Conservation (phyloP, 2,113 vertebrate species). For the Microcebus lehilahytsara region DNA sequence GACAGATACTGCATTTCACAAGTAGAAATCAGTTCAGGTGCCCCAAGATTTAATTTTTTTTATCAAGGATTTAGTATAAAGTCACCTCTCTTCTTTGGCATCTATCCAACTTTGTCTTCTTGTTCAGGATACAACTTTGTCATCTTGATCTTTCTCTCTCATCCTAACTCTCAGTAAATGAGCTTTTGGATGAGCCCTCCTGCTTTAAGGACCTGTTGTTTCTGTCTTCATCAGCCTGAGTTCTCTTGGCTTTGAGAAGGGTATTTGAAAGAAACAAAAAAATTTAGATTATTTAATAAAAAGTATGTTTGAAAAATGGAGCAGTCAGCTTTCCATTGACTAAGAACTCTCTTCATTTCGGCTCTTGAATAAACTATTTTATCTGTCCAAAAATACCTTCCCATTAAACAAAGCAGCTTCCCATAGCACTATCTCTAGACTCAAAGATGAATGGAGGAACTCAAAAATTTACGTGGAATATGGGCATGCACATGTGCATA, state of each 20-base stretch:
- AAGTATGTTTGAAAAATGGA: slow-evolving; percentile 16
- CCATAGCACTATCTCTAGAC: background rate
- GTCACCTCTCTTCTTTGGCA: background rate
- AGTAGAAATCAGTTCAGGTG: slow-evolving; percentile 37
- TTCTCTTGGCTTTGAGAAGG: background rate
- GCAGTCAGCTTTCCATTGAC: background rate
- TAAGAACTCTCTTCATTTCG: background rate
- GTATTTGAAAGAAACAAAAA: slow-evolving; percentile 16
- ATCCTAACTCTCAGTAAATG: background rate
- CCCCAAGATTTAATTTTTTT: background rate
- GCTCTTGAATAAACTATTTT: background rate
- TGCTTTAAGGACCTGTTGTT: background rate
- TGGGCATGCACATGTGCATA: background rate
- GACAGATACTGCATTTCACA: slow-evolving; percentile 38
- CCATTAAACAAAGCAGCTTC: slow-evolving; percentile 1
- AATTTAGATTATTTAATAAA: background rate
- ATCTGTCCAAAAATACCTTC: background rate
- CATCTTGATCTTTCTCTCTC: background rate
- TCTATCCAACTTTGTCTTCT: background rate
- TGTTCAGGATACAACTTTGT: background rate
- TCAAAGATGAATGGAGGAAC: background rate
- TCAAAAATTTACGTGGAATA: background rate
- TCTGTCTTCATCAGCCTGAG: background rate
- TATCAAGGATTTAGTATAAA: background rate
- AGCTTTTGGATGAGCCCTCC: background rate